These are phyloP conservation scores for Heliconius himera DNA, from an alignment of 1,140 invertebrate species.

Conservation along the genomic window DNA sequence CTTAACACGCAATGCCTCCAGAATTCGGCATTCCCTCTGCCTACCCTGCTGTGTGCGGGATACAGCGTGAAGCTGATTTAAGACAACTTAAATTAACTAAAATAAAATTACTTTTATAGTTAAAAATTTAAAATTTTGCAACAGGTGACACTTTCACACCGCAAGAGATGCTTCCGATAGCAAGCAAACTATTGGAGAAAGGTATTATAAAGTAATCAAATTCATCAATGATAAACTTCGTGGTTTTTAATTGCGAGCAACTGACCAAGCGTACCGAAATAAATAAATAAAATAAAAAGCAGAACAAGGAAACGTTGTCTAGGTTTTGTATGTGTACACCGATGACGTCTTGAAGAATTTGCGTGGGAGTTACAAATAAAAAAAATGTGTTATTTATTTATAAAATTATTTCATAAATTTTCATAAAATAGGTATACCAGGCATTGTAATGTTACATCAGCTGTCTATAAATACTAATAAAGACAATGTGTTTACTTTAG, in stretches of 20 bases:
- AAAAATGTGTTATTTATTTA: not conserved
- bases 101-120: not conserved
- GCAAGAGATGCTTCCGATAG: constrained; percentile 54
- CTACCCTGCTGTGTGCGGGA: too few relatives aligned
- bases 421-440: not conserved
- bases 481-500: not conserved
- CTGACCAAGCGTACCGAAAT: too few relatives aligned
- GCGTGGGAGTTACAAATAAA: not conserved
- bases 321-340: not conserved
- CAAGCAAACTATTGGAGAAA: constrained; percentile 50
- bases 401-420: not conserved
- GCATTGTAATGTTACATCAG: not conserved
- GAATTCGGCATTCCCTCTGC: too few relatives aligned
- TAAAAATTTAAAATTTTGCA: constrained; percentile 19
- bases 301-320: not conserved
- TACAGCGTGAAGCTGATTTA: too few relatives aligned
- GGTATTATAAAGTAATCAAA: constrained; percentile 31
- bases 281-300: not conserved
- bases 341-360: not conserved
- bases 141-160: constrained; percentile 61
- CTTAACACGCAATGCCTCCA: too few relatives aligned
- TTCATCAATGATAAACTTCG: not conserved
- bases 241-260: not conserved
- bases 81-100: not conserved
- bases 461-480: not conserved